These are phyloP conservation scores for Pterocles burchelli DNA, from an alignment of 2,113 vertebrate genomes.

Conservation along the genomic window DNA sequence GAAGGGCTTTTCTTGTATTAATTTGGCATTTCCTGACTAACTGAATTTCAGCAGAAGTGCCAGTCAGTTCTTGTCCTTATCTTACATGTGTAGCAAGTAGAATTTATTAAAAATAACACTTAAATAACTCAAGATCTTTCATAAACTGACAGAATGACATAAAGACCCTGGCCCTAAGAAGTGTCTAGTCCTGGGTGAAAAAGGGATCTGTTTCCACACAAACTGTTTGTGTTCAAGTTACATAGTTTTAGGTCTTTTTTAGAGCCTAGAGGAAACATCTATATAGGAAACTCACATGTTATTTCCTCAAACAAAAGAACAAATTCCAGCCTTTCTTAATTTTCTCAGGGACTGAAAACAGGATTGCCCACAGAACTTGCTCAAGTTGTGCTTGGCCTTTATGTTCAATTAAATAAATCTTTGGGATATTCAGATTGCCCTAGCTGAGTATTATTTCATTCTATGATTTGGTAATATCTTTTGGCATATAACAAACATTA, in stretches of 20 bases:
- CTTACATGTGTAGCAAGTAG: neutral
- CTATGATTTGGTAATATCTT: neutral
- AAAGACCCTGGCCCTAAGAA: neutral
- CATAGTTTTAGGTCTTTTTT: neutral
- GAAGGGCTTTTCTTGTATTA: neutral
- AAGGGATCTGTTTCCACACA: neutral
- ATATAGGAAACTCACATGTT: neutral
- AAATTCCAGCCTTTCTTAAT: neutral
- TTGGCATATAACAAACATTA: neutral
- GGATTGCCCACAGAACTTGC: neutral
- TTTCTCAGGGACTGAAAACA: neutral
- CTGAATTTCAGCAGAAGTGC: neutral
- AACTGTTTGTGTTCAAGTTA: neutral
- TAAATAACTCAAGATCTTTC: neutral
- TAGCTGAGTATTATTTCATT: neutral
- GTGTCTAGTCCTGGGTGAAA: neutral
- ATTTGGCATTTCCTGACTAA: neutral
- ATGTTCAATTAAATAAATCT: neutral
- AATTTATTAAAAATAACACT: neutral
- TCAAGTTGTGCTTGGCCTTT: neutral
- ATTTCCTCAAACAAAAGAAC: neutral
- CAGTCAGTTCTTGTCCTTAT: neutral
- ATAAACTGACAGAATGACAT: neutral
- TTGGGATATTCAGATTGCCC: neutral
- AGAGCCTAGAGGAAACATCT: neutral